Percentiles rank a stretch among this genome's conserved stretches.
Evolutionary conservation across 2,888 invertebrate genomes (phyloP).

Genomic region (Tricholauxania praeusta): DNA sequence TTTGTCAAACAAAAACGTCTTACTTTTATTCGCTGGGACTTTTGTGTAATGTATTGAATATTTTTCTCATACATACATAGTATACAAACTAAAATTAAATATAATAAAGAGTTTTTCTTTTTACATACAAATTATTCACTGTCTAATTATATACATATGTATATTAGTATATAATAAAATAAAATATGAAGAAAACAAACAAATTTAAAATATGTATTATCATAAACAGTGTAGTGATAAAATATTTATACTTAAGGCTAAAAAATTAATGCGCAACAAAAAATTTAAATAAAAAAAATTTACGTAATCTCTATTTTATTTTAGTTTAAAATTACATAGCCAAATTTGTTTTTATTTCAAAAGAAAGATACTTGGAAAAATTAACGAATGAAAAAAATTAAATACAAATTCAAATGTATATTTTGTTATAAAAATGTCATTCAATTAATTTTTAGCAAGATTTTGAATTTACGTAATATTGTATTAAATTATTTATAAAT

Average conservation of each 20-base stretch:
- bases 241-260: background rate
- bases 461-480: conserved; percentile 28
- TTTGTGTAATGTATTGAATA: background rate
- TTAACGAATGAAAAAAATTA: conserved; percentile 34
- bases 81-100: too few relatives aligned
- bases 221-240: background rate
- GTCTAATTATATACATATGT: too few relatives aligned
- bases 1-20: background rate
- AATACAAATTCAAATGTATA: conserved; percentile 37
- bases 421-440: conserved; percentile 46
- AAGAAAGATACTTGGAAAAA: conserved; percentile 23
- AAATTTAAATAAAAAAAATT: conserved; percentile 1
- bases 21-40: background rate
- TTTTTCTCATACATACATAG: too few relatives aligned
- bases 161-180: too few relatives aligned
- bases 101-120: too few relatives aligned
- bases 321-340: conserved; percentile 2
- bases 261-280: conserved; percentile 21
- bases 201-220: background rate
- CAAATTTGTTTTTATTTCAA: conserved; percentile 23
- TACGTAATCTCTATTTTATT: background rate
- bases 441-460: background rate
- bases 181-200: background rate
- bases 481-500: conserved; percentile 15
- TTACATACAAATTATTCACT: too few relatives aligned